phyloP scores from a whole-genome alignment of 2,888 invertebrate genomes.

The Emmelina monodactyla region DNA sequence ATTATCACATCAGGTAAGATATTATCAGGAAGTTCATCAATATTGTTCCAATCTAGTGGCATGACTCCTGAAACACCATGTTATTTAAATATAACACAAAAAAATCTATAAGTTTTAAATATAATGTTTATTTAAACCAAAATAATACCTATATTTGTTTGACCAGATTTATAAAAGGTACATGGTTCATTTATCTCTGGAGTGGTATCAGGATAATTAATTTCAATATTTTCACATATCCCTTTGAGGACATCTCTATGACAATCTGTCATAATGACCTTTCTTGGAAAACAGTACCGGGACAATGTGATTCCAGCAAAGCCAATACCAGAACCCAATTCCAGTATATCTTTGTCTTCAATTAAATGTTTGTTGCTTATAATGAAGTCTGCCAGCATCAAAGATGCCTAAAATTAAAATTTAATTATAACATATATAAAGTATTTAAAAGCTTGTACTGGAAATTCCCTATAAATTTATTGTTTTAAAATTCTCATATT shows the following conservation, averaged over 20 bases:
- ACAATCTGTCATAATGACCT: slow-evolving; percentile 73
- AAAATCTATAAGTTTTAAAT: too few relatives aligned
- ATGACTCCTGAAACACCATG: slow-evolving; percentile 37
- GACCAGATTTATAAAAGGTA: too few relatives aligned
- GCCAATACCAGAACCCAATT: slow-evolving; percentile 82
- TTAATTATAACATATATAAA: slow-evolving; percentile 7
- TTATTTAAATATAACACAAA: too few relatives aligned
- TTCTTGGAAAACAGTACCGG: slow-evolving; percentile 57
- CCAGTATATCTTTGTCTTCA: slow-evolving; percentile 66
- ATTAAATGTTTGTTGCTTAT: slow-evolving; percentile 61
- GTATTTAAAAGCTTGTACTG: not conserved
- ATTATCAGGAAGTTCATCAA: slow-evolving; percentile 21
- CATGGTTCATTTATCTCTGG: too few relatives aligned
- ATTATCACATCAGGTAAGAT: slow-evolving; percentile 42
- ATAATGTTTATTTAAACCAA: too few relatives aligned
- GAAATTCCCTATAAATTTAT: not conserved
- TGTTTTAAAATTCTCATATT: too few relatives aligned
- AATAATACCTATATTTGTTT: too few relatives aligned
- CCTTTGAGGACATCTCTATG: slow-evolving; percentile 71
- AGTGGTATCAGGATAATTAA: slow-evolving; percentile 67
- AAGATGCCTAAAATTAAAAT: slow-evolving; percentile 66
- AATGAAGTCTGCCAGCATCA: slow-evolving; percentile 76
- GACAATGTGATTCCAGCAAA: slow-evolving; percentile 72
- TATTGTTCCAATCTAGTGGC: slow-evolving; percentile 40
- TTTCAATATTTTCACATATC: slow-evolving; percentile 67